Evolutionary conservation across 2,113 vertebrate species (phyloP).

Genomic region (Eira barbara): DNA sequence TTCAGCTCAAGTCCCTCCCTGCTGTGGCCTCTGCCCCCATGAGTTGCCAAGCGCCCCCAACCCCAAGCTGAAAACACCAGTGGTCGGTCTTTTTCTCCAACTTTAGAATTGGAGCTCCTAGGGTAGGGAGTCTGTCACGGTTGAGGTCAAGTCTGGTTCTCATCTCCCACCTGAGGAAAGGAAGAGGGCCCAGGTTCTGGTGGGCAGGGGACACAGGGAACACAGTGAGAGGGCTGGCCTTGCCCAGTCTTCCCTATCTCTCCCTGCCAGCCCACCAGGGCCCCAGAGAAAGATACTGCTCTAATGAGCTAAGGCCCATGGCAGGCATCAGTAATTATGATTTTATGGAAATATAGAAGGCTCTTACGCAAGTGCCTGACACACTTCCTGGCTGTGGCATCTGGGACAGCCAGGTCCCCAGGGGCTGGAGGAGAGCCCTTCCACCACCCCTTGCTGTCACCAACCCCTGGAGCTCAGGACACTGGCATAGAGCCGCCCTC

Average conservation of each 20-base stretch:
- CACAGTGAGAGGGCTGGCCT: not conserved
- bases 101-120: not conserved
- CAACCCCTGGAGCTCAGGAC: constrained; percentile 28
- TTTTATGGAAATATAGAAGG: constrained; percentile 68
- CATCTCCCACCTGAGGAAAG: not conserved
- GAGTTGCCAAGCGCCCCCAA: not conserved
- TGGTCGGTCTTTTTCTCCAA: not conserved
- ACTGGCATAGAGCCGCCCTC: constrained; percentile 39
- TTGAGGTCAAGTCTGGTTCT: not conserved
- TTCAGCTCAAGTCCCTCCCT: not conserved
- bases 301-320: constrained; percentile 30
- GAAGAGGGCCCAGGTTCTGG: not conserved
- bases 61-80: not conserved
- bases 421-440: constrained; percentile 37
- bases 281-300: constrained; percentile 21
- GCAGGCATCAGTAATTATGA: constrained; percentile 65
- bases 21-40: not conserved
- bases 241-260: not conserved
- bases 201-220: not conserved
- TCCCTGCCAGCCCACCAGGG: not conserved
- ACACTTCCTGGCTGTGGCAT: constrained; percentile 70
- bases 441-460: not conserved
- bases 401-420: constrained; percentile 75
- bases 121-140: rapidly evolving
- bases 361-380: constrained; percentile 72